Evolutionary conservation across 2,113 vertebrate species (phyloP), one percentile per base, ranked within the genome.

Genomic region (Pipra filicauda): DNA sequence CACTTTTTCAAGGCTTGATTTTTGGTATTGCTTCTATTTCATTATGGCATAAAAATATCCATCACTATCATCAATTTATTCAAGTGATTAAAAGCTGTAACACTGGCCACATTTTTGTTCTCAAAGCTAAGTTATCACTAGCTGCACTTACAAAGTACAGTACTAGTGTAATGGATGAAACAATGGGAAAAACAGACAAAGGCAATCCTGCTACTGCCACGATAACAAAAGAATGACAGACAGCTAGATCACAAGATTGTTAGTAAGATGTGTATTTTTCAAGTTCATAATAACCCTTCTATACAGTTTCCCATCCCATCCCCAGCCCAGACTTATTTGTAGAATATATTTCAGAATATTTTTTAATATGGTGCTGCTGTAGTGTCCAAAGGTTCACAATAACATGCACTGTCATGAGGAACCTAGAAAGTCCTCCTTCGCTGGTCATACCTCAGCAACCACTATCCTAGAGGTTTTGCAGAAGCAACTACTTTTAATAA

Each of bases 231-330:
- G 97, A 97, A 98, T 97, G 98, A 98, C 98, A 97, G 98, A 98
- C 97, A 97, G 97, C 97, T 97, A 98, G 97, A 97, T 97, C 97
- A 98, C 97, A 98, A 97, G 96, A 82, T 97, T 93, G 97, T 98
- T 98, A 98, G 97, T 96, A 98, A 98, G 95, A 97, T 97, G 93
- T 97, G 89, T 97, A 98, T 87, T 97, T 97, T 94, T 95, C 96
- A 98, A 98, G 97, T 97, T 62, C 98, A 97, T 94, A 98, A 93
- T 93, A 97, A 96, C 96, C 96, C 97, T 96, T 90, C 95, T 96
- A 93, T 97, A 97, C 81, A 96, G 92, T 89, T 96, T 95, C 96
- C 94, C 95, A 96, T 91, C 95, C 97, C 95, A 88, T 43, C 91
- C 97, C 97, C 94, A 97, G 96, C 93, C 95, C 93, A 96, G 91